Evolutionary conservation across 2,113 vertebrate species (phyloP), one percentile per base, ranked within the genome.

Genomic region (Oostethus manadensis): DNA sequence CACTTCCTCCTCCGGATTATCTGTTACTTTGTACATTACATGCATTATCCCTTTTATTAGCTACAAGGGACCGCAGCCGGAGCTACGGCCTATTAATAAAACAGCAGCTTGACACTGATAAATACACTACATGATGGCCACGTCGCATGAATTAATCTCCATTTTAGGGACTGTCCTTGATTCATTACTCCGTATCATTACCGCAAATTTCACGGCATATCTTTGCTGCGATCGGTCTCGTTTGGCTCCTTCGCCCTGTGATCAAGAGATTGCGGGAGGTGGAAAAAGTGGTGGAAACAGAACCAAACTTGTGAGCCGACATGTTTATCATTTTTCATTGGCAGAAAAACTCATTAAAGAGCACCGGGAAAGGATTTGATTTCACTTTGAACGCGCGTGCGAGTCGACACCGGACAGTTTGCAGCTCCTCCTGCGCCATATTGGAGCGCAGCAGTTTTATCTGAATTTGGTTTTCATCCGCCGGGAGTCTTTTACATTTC

Each of bases 161-260:
- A 84, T 86, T 88, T 78, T 18, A 22, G 33, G 58, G 60, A 78
- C 83, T 71, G 73, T 78, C 77, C 73, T 50, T 66, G 64, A 83
- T 82, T 84, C 83, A 86, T 86, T 86, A 84, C 84, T 84, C 75
- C 64, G 68, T 70, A 70, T 84, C 78, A 81, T 88, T 79, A 83
- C 64, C 45, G 40, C 62, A 73, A 64, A 80, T 81, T 74, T 78
- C 69, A 76, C 60, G 56, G 73, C 79, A 82, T 81, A 84, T 82
- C 73, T 77, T 23, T 14, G 51, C 73, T 50, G 51, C 60, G 76
- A 81, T 87, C 71, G 59, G 51, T 77, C 72, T 77, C 58, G 51
- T 72, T 77, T 71, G 44, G 65, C 77, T 84, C 70, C 81, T 38
- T 75, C 70, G 70, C 58, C 7, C 47, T 46, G 65, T 82, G 71